Evolutionary conservation across 2,113 vertebrate species (phyloP).

Genomic region (Ifrita kowaldi): DNA sequence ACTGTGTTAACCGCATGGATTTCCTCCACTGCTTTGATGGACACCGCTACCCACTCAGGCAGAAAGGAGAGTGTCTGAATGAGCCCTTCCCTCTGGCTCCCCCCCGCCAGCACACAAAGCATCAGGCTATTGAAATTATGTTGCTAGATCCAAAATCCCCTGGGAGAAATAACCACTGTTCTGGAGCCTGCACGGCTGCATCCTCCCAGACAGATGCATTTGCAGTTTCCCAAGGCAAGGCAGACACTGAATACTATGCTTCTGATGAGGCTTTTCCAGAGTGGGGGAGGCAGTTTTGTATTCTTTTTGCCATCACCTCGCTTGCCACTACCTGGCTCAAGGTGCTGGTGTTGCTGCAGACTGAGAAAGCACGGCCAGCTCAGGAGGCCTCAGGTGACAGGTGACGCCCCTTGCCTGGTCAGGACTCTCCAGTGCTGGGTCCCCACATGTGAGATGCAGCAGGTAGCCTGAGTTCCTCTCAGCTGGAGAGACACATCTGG

Average conservation of each 20-base stretch:
- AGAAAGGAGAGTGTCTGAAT: background rate
- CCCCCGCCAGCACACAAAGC: background rate
- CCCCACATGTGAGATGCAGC: background rate
- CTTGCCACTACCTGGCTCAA: background rate
- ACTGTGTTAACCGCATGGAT: background rate
- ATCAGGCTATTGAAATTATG: background rate
- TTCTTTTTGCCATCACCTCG: background rate
- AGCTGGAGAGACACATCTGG: background rate
- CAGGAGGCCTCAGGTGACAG: background rate
- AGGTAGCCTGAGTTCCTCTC: background rate
- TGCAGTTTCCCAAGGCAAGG: background rate
- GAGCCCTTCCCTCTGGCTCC: background rate
- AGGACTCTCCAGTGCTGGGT: background rate
- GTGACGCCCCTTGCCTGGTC: background rate
- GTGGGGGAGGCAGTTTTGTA: background rate
- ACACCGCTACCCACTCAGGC: background rate
- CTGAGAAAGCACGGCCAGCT: fast-evolving
- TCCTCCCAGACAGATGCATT: background rate
- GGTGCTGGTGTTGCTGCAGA: background rate
- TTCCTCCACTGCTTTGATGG: conserved; percentile 20
- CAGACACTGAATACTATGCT: background rate
- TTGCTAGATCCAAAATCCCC: background rate
- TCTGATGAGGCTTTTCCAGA: background rate
- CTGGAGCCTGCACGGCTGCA: background rate
- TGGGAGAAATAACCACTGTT: background rate